Evolutionary conservation across 2,888 invertebrate species (phyloP).

Genomic region (Orthosia cruda): DNA sequence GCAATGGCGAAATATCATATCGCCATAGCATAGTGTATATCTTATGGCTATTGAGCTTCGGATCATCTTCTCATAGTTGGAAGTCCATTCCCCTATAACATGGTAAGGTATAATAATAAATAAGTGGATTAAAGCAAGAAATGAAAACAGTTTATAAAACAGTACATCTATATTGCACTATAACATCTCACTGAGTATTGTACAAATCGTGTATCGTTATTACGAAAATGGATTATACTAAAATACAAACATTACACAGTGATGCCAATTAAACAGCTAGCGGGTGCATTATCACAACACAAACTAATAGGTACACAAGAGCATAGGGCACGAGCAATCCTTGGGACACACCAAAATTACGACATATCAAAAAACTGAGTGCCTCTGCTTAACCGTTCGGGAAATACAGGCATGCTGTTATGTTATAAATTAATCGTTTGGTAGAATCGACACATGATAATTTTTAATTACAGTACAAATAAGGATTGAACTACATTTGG

Average conservation of each 20-base stretch:
- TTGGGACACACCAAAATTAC: conserved; percentile 66
- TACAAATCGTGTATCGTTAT: conserved; percentile 86
- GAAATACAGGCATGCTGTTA: no score
- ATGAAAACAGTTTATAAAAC: conserved; percentile 82
- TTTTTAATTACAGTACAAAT: conserved; percentile 26
- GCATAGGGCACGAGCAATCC: conserved; percentile 56
- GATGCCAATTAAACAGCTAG: conserved; percentile 79
- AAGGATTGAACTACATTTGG: background rate
- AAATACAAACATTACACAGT: conserved; percentile 78
- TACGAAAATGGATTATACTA: conserved; percentile 75
- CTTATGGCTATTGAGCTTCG: no score
- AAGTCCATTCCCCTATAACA: no score
- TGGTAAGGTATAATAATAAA: no score
- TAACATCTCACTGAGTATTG: conserved; percentile 91
- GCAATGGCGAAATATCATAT: no score
- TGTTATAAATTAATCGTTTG: conserved; percentile 26
- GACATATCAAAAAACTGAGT: background rate
- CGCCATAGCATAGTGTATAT: no score
- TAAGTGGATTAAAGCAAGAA: conserved; percentile 42
- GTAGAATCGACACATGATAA: conserved; percentile 4
- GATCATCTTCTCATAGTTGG: no score
- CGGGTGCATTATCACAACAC: conserved; percentile 76
- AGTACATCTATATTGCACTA: conserved; percentile 92
- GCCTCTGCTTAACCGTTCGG: no score
- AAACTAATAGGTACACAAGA: conserved; percentile 59